Conservation (phyloP, 2,113 vertebrate species). For the Phaetusa simplex region DNA sequence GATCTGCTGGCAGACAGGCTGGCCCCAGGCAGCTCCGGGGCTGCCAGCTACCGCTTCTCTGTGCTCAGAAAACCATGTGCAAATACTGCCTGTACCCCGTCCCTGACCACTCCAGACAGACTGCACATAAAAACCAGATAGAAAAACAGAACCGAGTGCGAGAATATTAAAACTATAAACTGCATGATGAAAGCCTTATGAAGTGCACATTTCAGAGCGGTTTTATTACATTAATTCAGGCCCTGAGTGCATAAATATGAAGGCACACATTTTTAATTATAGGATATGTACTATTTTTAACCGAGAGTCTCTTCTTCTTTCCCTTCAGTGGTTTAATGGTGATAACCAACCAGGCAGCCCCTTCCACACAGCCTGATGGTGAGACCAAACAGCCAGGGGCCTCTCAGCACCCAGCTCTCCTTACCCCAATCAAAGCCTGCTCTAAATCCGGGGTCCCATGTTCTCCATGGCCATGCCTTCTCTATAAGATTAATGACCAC, state of each 20-base stretch:
- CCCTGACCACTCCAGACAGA: background rate
- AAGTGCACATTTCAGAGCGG: background rate
- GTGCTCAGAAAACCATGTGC: background rate
- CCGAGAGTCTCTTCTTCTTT: background rate
- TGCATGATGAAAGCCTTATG: background rate
- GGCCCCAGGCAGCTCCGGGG: background rate
- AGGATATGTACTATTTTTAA: background rate
- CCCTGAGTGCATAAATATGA: background rate
- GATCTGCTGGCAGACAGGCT: background rate
- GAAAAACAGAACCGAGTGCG: background rate
- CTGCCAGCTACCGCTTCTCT: background rate
- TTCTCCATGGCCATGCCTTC: background rate
- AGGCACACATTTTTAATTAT: background rate
- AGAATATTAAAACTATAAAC: conserved; percentile 15
- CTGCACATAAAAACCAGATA: background rate
- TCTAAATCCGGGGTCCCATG: background rate
- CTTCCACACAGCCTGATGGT: background rate
- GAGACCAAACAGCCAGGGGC: background rate
- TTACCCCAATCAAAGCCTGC: background rate
- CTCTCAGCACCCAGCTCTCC: background rate
- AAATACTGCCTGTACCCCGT: background rate
- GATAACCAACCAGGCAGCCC: background rate
- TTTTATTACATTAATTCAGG: background rate
- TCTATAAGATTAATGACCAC: background rate
- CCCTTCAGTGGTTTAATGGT: background rate